Conservation (phyloP, 1,140 invertebrate genomes). For the Lutraria rhynchaena region DNA sequence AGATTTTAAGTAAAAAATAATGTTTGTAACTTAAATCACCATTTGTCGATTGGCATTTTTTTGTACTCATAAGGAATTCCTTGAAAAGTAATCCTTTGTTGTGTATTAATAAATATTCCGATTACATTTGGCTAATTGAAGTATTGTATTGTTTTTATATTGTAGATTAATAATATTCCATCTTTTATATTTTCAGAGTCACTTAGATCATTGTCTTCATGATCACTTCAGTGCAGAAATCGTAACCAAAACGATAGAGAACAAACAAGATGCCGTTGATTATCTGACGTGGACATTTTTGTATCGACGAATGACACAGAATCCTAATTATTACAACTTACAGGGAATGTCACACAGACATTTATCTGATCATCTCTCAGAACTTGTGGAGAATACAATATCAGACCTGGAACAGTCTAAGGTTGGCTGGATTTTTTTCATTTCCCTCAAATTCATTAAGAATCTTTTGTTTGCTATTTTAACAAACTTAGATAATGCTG, state of each 20-base stretch:
- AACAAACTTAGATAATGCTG: too few species aligned
- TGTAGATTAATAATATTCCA: too few species aligned
- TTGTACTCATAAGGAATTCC: too few species aligned
- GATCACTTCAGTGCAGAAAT: slow-evolving; percentile 99
- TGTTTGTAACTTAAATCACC: too few species aligned
- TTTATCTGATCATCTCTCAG: slow-evolving; percentile 98
- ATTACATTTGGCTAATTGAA: too few species aligned
- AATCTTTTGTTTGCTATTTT: too few species aligned
- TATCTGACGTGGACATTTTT: slow-evolving; percentile 99
- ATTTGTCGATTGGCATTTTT: too few species aligned
- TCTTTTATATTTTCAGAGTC: slow-evolving; percentile 85
- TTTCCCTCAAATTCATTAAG: too few species aligned
- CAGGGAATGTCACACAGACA: slow-evolving; percentile 96
- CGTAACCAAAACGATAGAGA: slow-evolving; percentile 99
- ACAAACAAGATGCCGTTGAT: slow-evolving; percentile 99
- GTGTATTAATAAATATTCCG: too few species aligned
- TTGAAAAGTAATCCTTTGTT: too few species aligned
- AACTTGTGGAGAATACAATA: slow-evolving; percentile 98
- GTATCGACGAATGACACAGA: slow-evolving; percentile 98
- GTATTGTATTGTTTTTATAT: too few species aligned
- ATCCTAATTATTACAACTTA: slow-evolving; percentile 99
- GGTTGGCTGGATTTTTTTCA: slow-evolving; percentile 75
- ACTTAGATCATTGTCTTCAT: slow-evolving; percentile 97
- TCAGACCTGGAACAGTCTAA: slow-evolving; percentile 98
- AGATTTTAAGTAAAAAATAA: too few species aligned